phyloP scores from a whole-genome alignment of 2,797 vertebrate genomes.

The Hafferia zeledoni region DNA sequence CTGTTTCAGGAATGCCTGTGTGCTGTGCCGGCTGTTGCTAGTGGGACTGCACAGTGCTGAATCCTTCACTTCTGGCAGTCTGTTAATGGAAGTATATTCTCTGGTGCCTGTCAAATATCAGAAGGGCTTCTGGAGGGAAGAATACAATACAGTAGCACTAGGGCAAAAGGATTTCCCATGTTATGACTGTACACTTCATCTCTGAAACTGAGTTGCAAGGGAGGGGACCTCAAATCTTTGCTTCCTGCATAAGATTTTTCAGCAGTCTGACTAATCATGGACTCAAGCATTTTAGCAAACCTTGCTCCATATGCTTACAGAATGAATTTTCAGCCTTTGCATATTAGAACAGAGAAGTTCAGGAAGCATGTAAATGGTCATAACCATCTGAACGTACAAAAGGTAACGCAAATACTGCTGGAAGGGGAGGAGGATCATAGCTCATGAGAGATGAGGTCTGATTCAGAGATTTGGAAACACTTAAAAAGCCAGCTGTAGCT shows the following conservation, averaged over 20 bases:
- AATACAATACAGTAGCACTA: neutral
- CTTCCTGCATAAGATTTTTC: neutral
- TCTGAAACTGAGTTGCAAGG: neutral
- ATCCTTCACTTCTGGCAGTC: neutral
- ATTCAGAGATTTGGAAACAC: neutral
- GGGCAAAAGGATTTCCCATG: neutral
- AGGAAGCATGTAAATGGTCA: neutral
- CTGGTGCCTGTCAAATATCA: neutral
- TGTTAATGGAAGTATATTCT: neutral
- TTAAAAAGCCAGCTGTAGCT: neutral
- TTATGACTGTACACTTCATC: neutral
- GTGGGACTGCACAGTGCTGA: neutral
- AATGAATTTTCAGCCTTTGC: neutral
- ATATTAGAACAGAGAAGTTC: neutral
- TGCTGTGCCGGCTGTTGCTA: rapidly evolving
- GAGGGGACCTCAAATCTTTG: neutral
- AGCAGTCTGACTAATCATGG: neutral
- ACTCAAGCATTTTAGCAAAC: neutral
- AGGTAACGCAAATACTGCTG: neutral
- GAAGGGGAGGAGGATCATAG: neutral
- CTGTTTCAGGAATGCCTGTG: rapidly evolving
- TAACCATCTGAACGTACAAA: neutral
- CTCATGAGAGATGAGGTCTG: neutral
- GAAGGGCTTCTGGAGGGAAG: neutral
- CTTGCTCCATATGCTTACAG: neutral